These are phyloP conservation scores for Dolichopus griseipennis DNA, from an alignment of 2,888 invertebrate genomes.

Conservation along the genomic window DNA sequence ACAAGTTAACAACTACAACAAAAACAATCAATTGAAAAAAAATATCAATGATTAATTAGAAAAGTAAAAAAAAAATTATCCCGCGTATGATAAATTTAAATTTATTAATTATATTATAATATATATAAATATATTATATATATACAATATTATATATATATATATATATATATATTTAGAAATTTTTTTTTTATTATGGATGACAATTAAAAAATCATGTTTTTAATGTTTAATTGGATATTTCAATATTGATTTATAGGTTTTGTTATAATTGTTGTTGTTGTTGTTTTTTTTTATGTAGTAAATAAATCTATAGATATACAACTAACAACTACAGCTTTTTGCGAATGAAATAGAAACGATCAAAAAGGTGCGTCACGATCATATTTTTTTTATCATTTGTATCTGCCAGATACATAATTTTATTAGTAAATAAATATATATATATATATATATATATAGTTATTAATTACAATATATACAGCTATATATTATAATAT, in stretches of 20 bases:
- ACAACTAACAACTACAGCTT: background rate
- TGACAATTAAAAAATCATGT: conserved; percentile 5
- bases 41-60: too few species aligned
- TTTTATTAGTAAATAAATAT: too few species aligned
- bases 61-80: too few species aligned
- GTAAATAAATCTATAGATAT: background rate
- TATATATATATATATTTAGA: too few species aligned
- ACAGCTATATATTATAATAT: too few species aligned
- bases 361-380: background rate
- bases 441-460: background rate
- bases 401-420: background rate
- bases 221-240: conserved; percentile 5
- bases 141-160: too few species aligned
- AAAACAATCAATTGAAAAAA: too few species aligned
- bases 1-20: too few species aligned
- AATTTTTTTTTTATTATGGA: background rate
- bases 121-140: too few species aligned
- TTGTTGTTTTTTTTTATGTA: background rate
- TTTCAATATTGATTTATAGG: background rate
- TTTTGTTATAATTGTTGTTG: too few species aligned
- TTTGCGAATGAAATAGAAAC: background rate
- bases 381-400: background rate
- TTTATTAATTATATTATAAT: too few species aligned
- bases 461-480: background rate
- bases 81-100: too few species aligned